These are phyloP conservation scores for Scelioninae gen. 1 DNA, from an alignment of 2,888 invertebrate genomes.

Conservation along the genomic window DNA sequence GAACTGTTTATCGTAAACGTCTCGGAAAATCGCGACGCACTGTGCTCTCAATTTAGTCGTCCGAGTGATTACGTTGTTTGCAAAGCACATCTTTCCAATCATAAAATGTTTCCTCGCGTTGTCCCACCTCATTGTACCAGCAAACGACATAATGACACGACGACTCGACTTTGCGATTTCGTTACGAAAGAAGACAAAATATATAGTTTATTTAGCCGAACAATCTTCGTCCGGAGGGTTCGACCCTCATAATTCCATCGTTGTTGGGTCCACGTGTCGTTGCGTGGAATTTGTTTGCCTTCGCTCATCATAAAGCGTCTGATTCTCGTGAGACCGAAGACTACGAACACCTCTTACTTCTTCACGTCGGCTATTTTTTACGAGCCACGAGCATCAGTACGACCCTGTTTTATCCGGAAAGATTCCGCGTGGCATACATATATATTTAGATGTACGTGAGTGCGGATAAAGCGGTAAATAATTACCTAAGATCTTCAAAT, in stretches of 20 bases:
- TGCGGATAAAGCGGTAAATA: slow-evolving; percentile 28
- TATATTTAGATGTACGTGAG: slow-evolving; percentile 30
- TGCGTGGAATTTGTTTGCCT: slow-evolving; percentile 38
- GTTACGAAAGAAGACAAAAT: slow-evolving; percentile 19
- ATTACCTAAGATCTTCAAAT: slow-evolving; percentile 30
- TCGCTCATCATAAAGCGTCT: slow-evolving; percentile 30
- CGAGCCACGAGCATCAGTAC: neutral
- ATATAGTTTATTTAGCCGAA: slow-evolving; percentile 6
- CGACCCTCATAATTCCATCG: slow-evolving; percentile 36
- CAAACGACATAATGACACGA: slow-evolving; percentile 35
- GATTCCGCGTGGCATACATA: slow-evolving; percentile 1
- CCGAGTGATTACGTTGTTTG: slow-evolving; percentile 32
- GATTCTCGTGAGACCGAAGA: slow-evolving; percentile 14
- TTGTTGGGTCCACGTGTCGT: slow-evolving; percentile 30
- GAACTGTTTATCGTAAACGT: slow-evolving; percentile 9
- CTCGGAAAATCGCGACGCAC: neutral
- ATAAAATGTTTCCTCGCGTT: slow-evolving; percentile 10
- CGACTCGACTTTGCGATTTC: slow-evolving; percentile 38
- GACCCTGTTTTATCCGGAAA: slow-evolving; percentile 21
- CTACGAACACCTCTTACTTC: slow-evolving; percentile 8
- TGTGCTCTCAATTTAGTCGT: slow-evolving; percentile 21
- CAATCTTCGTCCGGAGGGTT: slow-evolving; percentile 37
- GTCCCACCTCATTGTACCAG: slow-evolving; percentile 9
- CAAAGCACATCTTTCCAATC: slow-evolving; percentile 41
- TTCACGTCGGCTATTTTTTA: slow-evolving; percentile 26